Percentiles rank a stretch among this genome's conserved stretches.
phyloP scores from a whole-genome alignment of 2,797 vertebrate genomes.

The Zenarchopterus dispar region DNA sequence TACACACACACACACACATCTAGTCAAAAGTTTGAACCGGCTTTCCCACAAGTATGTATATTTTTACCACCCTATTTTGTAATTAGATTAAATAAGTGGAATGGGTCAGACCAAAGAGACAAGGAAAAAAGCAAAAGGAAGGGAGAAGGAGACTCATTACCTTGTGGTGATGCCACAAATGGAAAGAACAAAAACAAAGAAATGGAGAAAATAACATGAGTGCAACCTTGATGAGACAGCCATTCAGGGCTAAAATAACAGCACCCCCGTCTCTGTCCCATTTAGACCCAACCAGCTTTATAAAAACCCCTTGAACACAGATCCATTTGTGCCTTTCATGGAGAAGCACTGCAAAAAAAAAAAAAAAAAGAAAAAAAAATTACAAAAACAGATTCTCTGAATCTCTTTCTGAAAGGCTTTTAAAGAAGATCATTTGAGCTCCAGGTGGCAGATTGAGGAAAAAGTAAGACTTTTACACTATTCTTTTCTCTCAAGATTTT shows the following conservation, averaged over 20 bases:
- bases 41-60: too few relatives aligned
- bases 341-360: conserved; percentile 10
- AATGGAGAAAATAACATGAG: conserved; percentile 38
- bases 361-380: conserved; percentile 1
- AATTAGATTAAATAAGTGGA: too few relatives aligned
- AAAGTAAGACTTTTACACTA: conserved; percentile 55
- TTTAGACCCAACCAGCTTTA: conserved; percentile 4
- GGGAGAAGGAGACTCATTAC: background rate
- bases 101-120: background rate
- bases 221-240: conserved; percentile 59
- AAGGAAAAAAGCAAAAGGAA: background rate
- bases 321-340: conserved; percentile 25
- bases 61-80: too few relatives aligned
- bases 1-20: too few relatives aligned
- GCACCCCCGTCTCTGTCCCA: conserved; percentile 6
- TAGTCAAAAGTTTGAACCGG: too few relatives aligned
- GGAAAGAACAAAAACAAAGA: conserved; percentile 45
- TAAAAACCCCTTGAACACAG: background rate
- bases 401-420: conserved; percentile 15
- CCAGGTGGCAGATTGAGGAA: conserved; percentile 10
- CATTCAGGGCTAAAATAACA: conserved; percentile 75
- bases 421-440: conserved; percentile 12
- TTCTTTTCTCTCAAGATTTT: conserved; percentile 19
- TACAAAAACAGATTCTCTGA: background rate
- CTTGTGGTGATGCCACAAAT: conserved; percentile 37